Evolutionary conservation across 2,113 vertebrate genomes (phyloP).

Genomic region (Callospermophilus lateralis): DNA sequence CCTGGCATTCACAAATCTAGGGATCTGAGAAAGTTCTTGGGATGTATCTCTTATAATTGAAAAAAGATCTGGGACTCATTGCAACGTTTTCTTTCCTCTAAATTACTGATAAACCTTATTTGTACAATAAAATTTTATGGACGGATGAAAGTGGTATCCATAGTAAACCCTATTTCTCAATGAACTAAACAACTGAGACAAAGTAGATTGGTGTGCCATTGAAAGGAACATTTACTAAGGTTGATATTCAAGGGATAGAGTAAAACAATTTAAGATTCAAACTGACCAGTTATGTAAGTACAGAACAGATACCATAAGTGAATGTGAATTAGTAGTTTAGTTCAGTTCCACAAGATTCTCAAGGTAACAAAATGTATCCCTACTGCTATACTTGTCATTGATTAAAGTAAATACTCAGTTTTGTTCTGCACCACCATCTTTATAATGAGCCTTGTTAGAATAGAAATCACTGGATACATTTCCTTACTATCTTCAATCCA

Average conservation of each 20-base stretch:
- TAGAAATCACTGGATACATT: not conserved
- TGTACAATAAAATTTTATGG: not conserved
- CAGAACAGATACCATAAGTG: not conserved
- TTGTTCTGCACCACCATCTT: not conserved
- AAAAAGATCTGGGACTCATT: not conserved
- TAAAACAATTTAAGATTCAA: conserved; percentile 10
- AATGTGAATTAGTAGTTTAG: not conserved
- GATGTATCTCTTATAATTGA: not conserved
- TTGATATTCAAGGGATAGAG: not conserved
- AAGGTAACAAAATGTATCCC: not conserved
- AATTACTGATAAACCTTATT: not conserved
- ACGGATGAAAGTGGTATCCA: not conserved
- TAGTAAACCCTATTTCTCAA: not conserved
- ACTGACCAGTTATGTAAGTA: not conserved
- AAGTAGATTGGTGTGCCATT: not conserved
- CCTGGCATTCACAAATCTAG: not conserved
- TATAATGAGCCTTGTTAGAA: not conserved
- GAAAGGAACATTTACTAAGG: not conserved
- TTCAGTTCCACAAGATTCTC: not conserved
- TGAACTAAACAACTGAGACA: not conserved
- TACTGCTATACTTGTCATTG: not conserved
- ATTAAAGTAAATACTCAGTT: not conserved
- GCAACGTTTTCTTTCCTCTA: not conserved
- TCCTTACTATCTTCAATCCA: not conserved
- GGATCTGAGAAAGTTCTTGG: not conserved